Base-by-base conservation (phyloP, 2,888 invertebrate species). In the Dryomyza anilis region DNA sequence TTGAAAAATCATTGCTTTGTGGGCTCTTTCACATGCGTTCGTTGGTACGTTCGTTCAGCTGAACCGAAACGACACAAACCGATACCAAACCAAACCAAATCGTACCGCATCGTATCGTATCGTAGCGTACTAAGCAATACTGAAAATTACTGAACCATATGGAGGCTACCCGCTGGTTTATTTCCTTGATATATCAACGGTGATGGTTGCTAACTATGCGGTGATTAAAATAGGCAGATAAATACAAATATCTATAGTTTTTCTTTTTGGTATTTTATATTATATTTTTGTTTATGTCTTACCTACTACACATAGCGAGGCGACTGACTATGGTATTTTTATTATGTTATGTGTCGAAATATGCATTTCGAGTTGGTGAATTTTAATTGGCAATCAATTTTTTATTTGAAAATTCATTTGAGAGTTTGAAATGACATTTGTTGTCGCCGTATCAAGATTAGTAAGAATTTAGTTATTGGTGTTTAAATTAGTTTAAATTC, bases 121-220 rank as follows among this genome's bases (percentile, higher is more conserved):
- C n/a, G n/a, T n/a, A n/a, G n/a, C n/a, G n/a, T n/a, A n/a, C n/a
- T n/a, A n/a, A n/a, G n/a, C n/a, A n/a, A n/a, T n/a, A 74, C 74
- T 76, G 70, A 76, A 74, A 75, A 75, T 72, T 74, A 76, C 71
- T 65, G 72, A 77, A 76, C 76, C 76, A 74, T 77, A 74, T 61
- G 65, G 57, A 56, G 62, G 53, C 30, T 39, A 57, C 64, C 64
- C 62, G 65, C 65, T 66, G 65, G 25, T 66, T 66, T 66, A 58
- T 62, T 65, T 62, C 62, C 62, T 58, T 53, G 58, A 57, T 63
- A 39, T 36, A 57, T 57, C 63, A n/a, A 3, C 45, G 58, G 36
- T 48, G 36, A 25, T 60, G 60, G 33, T 33, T 60, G 60, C 50
- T 39, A 61, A 52, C 46, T 59, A 61, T 53, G 53, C 29, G 45